phyloP scores from a whole-genome alignment of 2,113 vertebrate genomes.

The Prolemur simus region DNA sequence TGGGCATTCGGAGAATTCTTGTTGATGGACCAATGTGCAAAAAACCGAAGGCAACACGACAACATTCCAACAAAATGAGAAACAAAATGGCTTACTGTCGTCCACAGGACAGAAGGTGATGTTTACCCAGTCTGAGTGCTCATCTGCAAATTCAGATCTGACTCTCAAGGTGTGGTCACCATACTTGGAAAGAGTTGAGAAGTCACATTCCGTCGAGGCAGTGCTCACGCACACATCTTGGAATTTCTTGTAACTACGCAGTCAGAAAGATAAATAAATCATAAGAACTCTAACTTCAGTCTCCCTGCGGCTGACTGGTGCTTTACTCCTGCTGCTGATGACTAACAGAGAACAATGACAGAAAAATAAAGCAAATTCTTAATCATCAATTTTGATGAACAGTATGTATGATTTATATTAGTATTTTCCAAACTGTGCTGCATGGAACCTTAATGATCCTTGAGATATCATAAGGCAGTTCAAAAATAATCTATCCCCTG shows the following conservation, averaged over 20 bases:
- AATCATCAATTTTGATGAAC: background rate
- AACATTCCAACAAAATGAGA: background rate
- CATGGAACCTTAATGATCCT: background rate
- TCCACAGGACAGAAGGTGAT: slow-evolving; percentile 79
- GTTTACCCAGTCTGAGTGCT: slow-evolving; percentile 74
- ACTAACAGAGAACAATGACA: rapidly evolving
- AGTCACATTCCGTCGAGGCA: slow-evolving; percentile 53
- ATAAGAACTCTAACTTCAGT: background rate
- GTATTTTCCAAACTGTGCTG: background rate
- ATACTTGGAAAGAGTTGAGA: slow-evolving; percentile 77
- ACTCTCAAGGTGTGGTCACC: slow-evolving; percentile 72
- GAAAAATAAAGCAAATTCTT: background rate
- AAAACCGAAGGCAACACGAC: background rate
- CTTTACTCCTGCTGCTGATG: background rate
- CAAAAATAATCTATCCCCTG: background rate
- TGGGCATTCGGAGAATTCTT: background rate
- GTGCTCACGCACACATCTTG: background rate
- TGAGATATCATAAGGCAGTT: background rate
- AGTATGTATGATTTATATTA: too few relatives aligned
- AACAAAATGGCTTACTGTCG: slow-evolving; percentile 81
- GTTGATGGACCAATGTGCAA: background rate
- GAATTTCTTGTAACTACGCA: slow-evolving; percentile 21
- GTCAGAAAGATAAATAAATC: background rate
- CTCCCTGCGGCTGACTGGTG: background rate
- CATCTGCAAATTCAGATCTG: slow-evolving; percentile 53